Conservation (phyloP, 2,888 invertebrate genomes). For the Onthophagus sagittarius region DNA sequence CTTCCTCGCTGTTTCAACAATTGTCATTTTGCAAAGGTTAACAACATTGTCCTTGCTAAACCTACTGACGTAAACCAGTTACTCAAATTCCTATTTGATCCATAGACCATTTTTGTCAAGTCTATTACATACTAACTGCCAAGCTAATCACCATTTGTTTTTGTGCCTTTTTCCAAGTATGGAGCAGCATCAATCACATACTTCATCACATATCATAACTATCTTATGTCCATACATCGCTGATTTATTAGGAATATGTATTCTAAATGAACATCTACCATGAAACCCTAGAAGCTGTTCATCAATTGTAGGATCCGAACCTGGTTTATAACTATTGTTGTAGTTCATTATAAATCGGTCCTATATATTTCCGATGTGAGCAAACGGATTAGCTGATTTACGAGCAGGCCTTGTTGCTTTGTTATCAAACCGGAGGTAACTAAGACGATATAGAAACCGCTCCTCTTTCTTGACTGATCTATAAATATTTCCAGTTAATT, state of each 20-base stretch:
- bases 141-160: neutral
- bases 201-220: neutral
- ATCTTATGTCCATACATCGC: neutral
- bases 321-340: neutral
- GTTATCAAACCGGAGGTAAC: neutral
- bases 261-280: neutral
- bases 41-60: too few relatives aligned
- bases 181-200: slow-evolving; percentile 7
- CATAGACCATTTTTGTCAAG: neutral
- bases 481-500: neutral
- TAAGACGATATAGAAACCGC: neutral
- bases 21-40: too few relatives aligned
- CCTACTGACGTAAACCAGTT: too few relatives aligned
- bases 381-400: neutral
- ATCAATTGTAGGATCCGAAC: too few relatives aligned
- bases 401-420: neutral
- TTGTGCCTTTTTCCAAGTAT: slow-evolving; percentile 1
- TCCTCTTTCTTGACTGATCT: neutral
- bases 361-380: neutral
- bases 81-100: neutral
- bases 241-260: neutral
- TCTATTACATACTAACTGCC: neutral
- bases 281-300: neutral
- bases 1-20: too few relatives aligned
- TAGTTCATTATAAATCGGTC: neutral